Evolutionary conservation across 1,140 invertebrate genomes (phyloP).

Genomic region (Drosophila pectinifera): DNA sequence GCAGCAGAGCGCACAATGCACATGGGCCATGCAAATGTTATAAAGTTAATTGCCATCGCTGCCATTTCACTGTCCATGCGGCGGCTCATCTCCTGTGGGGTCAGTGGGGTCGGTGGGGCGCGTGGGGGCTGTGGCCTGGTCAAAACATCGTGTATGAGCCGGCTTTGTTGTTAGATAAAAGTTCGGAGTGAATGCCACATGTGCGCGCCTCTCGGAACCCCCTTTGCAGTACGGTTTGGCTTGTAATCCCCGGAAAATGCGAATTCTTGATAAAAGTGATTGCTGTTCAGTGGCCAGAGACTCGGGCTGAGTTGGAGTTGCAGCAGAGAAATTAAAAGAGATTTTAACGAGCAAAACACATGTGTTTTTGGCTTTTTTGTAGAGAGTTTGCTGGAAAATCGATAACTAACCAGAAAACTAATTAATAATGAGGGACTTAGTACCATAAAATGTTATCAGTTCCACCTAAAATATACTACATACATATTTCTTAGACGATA

Average conservation of each 20-base stretch:
- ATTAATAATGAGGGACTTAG: no score
- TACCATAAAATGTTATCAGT: background rate
- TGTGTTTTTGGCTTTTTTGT: background rate
- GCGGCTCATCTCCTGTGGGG: conserved; percentile 4
- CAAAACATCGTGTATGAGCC: conserved; percentile 38
- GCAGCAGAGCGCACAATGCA: conserved; percentile 42
- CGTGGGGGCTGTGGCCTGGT: background rate
- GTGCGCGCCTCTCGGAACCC: conserved; percentile 1
- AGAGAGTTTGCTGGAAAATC: background rate
- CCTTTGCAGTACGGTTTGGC: background rate
- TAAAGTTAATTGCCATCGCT: conserved; percentile 78
- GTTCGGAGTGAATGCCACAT: conserved; percentile 38
- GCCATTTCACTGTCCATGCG: conserved; percentile 36
- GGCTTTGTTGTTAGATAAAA: conserved; percentile 54
- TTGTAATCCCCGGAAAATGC: conserved; percentile 7
- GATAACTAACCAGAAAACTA: no score
- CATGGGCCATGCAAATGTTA: conserved; percentile 73
- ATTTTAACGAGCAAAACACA: background rate
- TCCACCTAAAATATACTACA: no score
- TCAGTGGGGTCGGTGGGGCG: no score
- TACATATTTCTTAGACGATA: no score
- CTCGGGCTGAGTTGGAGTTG: background rate
- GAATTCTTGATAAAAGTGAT: conserved; percentile 19
- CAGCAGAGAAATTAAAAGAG: background rate
- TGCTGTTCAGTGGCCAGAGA: background rate